Percentiles rank a stretch among this genome's conserved stretches.
phyloP scores from a whole-genome alignment of 2,888 invertebrate species.

The Campoplex capitator region DNA sequence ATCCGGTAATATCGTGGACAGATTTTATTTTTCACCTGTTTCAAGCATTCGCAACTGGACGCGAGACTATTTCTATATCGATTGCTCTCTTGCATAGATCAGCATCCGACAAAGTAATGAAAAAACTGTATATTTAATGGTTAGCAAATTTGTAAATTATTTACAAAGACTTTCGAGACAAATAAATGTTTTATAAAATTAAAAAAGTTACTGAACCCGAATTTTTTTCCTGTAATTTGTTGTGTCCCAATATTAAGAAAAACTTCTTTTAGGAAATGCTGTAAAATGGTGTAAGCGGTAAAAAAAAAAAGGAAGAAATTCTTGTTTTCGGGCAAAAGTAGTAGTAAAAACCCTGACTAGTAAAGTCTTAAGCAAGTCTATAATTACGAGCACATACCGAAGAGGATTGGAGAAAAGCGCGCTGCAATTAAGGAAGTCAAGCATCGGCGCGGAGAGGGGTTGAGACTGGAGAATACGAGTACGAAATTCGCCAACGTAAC shows the following conservation, averaged over 20 bases:
- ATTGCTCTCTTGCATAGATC: not conserved
- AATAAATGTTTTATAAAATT: too few relatives aligned
- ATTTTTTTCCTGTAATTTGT: not conserved
- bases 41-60: not conserved
- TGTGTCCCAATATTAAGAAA: not conserved
- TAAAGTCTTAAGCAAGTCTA: slow-evolving; percentile 55
- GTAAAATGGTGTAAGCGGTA: not conserved
- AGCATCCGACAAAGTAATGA: not conserved
- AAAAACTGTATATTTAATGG: not conserved
- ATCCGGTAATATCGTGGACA: slow-evolving; percentile 34
- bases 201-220: too few relatives aligned
- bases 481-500: slow-evolving; percentile 38
- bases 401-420: slow-evolving; percentile 13
- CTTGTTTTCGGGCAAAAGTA: not conserved
- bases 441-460: not conserved
- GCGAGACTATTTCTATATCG: not conserved
- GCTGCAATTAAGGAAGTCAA: slow-evolving; percentile 11
- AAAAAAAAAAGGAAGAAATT: too few relatives aligned
- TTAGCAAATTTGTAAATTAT: not conserved
- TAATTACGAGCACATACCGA: slow-evolving; percentile 38
- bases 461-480: not conserved
- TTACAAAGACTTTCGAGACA: too few relatives aligned
- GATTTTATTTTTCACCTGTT: slow-evolving; percentile 46
- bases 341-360: slow-evolving; percentile 11
- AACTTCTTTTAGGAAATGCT: not conserved